Percentiles rank a stretch among this genome's conserved stretches.
These are phyloP conservation scores for Salmo trutta DNA, from an alignment of 2,797 vertebrate species.

Conservation along the genomic window DNA sequence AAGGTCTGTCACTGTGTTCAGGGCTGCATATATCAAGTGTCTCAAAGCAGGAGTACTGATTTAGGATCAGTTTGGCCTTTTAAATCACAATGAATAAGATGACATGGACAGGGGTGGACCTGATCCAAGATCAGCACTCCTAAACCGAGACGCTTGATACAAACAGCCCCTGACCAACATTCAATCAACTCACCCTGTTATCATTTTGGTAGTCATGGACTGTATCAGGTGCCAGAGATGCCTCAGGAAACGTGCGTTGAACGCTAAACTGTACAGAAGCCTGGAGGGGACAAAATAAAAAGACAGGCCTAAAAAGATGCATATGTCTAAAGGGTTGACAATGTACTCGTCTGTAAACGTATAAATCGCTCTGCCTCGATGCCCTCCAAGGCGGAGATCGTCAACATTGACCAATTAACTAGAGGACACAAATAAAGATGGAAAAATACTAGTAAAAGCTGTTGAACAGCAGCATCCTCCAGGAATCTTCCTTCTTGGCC, in stretches of 20 bases:
- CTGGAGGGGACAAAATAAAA: slow-evolving; percentile 66
- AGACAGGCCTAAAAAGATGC: too few relatives aligned
- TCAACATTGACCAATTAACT: slow-evolving; percentile 56
- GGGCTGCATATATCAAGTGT: not conserved
- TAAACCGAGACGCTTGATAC: not conserved
- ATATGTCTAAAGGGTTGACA: too few relatives aligned
- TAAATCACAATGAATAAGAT: not conserved
- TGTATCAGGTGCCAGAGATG: slow-evolving; percentile 97
- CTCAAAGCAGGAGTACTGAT: not conserved
- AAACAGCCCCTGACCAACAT: not conserved
- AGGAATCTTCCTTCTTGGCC: slow-evolving; percentile 63
- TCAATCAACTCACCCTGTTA: slow-evolving; percentile 86
- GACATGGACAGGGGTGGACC: not conserved
- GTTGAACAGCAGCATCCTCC: slow-evolving; percentile 52
- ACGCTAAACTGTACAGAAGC: slow-evolving; percentile 97
- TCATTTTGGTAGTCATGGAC: slow-evolving; percentile 97
- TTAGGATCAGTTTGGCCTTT: not conserved
- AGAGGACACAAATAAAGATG: slow-evolving; percentile 44
- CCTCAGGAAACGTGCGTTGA: slow-evolving; percentile 94
- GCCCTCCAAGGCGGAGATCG: slow-evolving; percentile 37
- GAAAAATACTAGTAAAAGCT: slow-evolving; percentile 41
- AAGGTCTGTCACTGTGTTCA: too few relatives aligned
- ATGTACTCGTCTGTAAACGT: too few relatives aligned
- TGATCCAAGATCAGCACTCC: not conserved
- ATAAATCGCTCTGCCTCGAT: slow-evolving; percentile 37